phyloP scores from a whole-genome alignment of 1,140 invertebrate genomes.

The Calephelis nemesis region DNA sequence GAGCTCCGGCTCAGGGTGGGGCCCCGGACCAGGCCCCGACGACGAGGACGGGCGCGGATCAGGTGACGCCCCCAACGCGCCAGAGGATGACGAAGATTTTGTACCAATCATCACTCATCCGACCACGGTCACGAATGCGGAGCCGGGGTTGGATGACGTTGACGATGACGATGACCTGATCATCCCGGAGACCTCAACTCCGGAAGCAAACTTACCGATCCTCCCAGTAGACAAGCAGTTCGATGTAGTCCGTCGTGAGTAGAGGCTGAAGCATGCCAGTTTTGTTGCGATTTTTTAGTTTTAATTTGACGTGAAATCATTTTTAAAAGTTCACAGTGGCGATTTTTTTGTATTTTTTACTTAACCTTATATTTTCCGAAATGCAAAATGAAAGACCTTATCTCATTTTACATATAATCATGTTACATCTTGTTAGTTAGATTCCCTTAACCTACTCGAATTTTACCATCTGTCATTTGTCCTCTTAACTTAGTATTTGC shows the following conservation, averaged over 20 bases:
- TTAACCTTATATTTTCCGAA: no score
- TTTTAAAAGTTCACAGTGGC: not conserved
- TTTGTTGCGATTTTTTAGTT: slow-evolving; percentile 63
- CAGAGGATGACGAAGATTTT: slow-evolving; percentile 64
- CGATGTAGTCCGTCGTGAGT: slow-evolving; percentile 74
- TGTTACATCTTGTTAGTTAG: no score
- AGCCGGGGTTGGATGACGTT: not conserved
- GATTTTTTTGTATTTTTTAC: no score
- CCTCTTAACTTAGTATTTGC: no score
- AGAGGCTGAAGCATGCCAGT: slow-evolving; percentile 75
- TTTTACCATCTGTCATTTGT: no score
- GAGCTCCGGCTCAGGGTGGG: slow-evolving; percentile 77
- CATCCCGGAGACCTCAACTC: slow-evolving; percentile 33
- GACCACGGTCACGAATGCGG: slow-evolving; percentile 5
- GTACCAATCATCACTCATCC: not conserved
- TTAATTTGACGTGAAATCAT: slow-evolving; percentile 25
- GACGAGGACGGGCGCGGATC: slow-evolving; percentile 74
- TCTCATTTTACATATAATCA: no score
- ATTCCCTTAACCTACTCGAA: no score
- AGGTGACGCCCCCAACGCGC: slow-evolving; percentile 60
- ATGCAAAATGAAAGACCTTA: no score
- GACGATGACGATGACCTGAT: slow-evolving; percentile 31
- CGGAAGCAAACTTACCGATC: slow-evolving; percentile 43
- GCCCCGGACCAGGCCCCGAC: slow-evolving; percentile 71
- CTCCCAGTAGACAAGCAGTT: slow-evolving; percentile 46